Conservation (phyloP, 2,113 vertebrate species). For the Hemiprocne comata region DNA sequence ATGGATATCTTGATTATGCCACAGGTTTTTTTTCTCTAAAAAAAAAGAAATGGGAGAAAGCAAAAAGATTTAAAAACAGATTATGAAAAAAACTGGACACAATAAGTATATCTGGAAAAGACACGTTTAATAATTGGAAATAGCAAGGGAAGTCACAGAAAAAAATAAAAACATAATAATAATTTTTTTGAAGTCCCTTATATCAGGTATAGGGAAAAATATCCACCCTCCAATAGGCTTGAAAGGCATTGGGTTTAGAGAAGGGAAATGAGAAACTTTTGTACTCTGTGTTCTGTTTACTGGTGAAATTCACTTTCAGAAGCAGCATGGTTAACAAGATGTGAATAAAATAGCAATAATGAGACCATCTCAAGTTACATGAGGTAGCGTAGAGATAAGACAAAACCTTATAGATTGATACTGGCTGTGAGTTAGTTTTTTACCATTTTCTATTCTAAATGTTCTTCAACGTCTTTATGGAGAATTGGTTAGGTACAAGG, state of each 20-base stretch:
- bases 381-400: background rate
- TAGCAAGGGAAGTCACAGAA: background rate
- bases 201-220: background rate
- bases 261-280: background rate
- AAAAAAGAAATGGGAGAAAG: background rate
- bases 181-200: background rate
- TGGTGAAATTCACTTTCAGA: background rate
- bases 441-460: background rate
- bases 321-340: background rate
- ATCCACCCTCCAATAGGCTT: background rate
- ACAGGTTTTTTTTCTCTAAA: background rate
- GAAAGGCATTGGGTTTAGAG: background rate
- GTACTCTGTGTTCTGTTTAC: background rate
- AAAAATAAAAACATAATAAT: background rate
- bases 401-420: background rate
- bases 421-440: rapidly evolving
- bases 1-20: background rate
- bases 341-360: background rate
- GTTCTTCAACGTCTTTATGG: background rate
- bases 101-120: background rate
- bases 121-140: background rate
- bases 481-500: background rate
- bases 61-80: background rate
- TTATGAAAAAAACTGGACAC: background rate
- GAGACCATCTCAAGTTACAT: background rate